A percentile compares a stretch with the other conserved stretches of the same genome.
Conservation (phyloP, 2,113 vertebrate genomes). For the Gila orcuttii region DNA sequence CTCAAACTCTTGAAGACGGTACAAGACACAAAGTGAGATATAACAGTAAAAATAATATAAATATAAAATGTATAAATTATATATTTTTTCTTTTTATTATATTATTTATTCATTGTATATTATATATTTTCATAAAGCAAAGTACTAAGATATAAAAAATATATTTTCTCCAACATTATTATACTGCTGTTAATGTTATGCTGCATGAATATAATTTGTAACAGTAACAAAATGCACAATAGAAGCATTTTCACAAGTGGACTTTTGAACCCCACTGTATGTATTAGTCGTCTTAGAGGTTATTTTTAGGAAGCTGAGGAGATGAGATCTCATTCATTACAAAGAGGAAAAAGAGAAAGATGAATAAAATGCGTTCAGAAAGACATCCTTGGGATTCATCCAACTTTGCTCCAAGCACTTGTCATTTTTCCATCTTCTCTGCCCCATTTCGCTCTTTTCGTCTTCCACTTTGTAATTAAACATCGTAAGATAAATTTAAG, state of each 20-base stretch:
- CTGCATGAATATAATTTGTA: background rate
- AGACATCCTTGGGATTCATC: slow-evolving; percentile 36
- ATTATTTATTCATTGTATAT: background rate
- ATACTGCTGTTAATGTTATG: background rate
- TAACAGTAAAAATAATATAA: background rate
- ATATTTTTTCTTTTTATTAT: background rate
- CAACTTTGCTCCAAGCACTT: slow-evolving; percentile 16
- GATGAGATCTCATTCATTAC: slow-evolving; percentile 15
- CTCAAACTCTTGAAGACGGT: background rate
- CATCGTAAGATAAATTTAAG: slow-evolving; percentile 69
- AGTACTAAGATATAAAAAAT: background rate
- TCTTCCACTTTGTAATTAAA: slow-evolving; percentile 61
- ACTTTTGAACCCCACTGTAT: slow-evolving; percentile 6
- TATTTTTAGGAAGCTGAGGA: slow-evolving; percentile 34
- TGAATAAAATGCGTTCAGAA: slow-evolving; percentile 28
- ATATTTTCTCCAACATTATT: background rate
- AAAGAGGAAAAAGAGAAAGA: background rate
- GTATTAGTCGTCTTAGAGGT: background rate
- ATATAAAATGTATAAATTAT: background rate
- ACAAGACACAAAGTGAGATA: background rate
- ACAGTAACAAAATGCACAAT: background rate
- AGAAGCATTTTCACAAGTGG: background rate
- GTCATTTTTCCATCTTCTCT: slow-evolving; percentile 32
- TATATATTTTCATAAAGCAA: background rate
- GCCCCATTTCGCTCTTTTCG: slow-evolving; percentile 24